Evolutionary conservation across 2,888 invertebrate species (phyloP).

Genomic region (Crocallis elinguaria): DNA sequence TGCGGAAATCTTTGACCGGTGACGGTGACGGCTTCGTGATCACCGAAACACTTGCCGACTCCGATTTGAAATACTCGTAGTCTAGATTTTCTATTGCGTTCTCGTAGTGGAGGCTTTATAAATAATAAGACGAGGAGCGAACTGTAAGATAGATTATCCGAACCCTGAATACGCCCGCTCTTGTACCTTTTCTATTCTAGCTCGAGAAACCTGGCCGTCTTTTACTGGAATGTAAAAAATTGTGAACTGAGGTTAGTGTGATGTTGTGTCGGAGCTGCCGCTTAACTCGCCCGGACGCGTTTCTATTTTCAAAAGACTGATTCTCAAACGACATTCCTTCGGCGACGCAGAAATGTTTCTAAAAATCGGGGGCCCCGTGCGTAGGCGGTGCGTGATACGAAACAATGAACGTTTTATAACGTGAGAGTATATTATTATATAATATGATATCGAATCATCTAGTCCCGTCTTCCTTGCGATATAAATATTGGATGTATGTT

Average conservation of each 20-base stretch:
- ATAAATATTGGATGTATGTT: slow-evolving; percentile 36
- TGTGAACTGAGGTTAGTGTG: slow-evolving; percentile 19
- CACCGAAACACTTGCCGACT: slow-evolving; percentile 5
- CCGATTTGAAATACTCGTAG: background rate
- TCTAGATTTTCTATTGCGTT: slow-evolving; percentile 12
- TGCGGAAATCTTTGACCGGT: too few relatives aligned
- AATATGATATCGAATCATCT: slow-evolving; percentile 58
- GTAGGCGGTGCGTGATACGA: slow-evolving; percentile 39
- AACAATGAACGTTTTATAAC: slow-evolving; percentile 38
- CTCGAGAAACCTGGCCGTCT: slow-evolving; percentile 17
- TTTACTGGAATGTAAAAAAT: slow-evolving; percentile 18
- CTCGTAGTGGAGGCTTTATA: slow-evolving; percentile 12
- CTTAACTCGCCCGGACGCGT: slow-evolving; percentile 28
- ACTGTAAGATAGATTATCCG: background rate
- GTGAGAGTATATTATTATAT: slow-evolving; percentile 38
- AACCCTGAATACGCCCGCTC: slow-evolving; percentile 5
- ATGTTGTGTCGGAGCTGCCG: slow-evolving; percentile 4
- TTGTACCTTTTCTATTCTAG: slow-evolving; percentile 4
- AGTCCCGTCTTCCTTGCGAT: slow-evolving; percentile 72
- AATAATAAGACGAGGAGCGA: background rate
- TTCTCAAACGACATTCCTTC: slow-evolving; percentile 60
- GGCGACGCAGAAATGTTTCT: slow-evolving; percentile 32
- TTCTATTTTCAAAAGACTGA: slow-evolving; percentile 56
- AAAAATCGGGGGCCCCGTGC: slow-evolving; percentile 25
- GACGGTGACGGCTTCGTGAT: background rate